phyloP scores from a whole-genome alignment of 2,113 vertebrate genomes.

The Eubucco bourcierii region DNA sequence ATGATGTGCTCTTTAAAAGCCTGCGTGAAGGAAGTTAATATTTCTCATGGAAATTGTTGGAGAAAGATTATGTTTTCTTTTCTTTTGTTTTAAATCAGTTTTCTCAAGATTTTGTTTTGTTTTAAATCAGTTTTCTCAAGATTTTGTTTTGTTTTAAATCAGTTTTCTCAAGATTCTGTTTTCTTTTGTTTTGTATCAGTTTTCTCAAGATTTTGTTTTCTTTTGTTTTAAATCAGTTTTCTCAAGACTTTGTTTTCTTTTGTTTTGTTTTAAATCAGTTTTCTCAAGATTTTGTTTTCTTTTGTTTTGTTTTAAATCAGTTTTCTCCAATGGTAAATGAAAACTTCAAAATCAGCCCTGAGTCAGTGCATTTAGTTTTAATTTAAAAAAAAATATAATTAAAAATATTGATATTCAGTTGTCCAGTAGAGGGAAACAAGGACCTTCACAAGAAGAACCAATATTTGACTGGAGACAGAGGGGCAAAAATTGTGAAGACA shows the following conservation, averaged over 20 bases:
- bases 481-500: neutral
- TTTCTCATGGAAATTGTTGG: neutral
- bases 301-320: too few species aligned
- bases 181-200: neutral
- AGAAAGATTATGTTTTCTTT: neutral
- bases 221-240: neutral
- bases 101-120: too few species aligned
- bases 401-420: neutral
- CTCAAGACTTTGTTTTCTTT: neutral
- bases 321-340: neutral
- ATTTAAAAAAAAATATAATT: too few species aligned
- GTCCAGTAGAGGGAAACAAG: neutral
- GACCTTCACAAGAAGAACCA: neutral
- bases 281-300: too few species aligned
- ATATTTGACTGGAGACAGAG: neutral
- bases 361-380: neutral
- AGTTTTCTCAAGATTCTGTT: neutral
- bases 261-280: neutral
- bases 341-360: neutral
- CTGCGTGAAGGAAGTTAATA: neutral
- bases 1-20: accelerated
- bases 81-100: neutral
- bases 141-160: too few species aligned
- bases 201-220: neutral
- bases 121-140: neutral